A percentile compares a stretch with the other conserved stretches of the same genome.
phyloP scores from a whole-genome alignment of 2,113 vertebrate genomes.

The Tiliqua scincoides region DNA sequence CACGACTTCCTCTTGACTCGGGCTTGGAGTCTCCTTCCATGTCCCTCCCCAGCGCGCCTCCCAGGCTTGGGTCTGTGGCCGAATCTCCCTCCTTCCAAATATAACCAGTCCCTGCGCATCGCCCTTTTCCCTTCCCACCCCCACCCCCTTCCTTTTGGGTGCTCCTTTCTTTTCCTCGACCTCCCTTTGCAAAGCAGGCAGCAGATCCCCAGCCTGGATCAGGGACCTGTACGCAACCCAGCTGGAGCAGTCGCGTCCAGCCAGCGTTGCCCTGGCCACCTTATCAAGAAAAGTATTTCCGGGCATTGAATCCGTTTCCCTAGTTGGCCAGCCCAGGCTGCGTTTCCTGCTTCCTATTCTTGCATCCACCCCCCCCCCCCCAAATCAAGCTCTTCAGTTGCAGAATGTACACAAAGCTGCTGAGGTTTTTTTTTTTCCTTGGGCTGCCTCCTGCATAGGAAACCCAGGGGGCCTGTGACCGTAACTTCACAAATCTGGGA shows the following conservation, averaged over 20 bases:
- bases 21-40: neutral
- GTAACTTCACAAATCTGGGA: neutral
- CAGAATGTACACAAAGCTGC: too few relatives aligned
- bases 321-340: neutral
- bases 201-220: neutral
- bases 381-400: neutral
- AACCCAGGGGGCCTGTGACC: neutral
- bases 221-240: neutral
- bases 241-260: neutral
- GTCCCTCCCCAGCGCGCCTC: neutral
- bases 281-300: conserved; percentile 25
- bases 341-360: conserved; percentile 24
- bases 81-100: neutral
- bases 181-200: neutral
- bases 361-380: neutral
- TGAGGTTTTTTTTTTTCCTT: neutral
- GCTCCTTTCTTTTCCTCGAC: neutral
- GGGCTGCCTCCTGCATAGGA: too few relatives aligned
- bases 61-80: too few relatives aligned
- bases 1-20: neutral
- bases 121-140: too few relatives aligned
- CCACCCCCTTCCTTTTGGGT: neutral
- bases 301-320: conserved; percentile 33
- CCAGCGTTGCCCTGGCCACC: neutral
- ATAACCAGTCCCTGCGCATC: neutral